Conservation (phyloP, 2,888 invertebrate species). For the Cephonodes hylas region DNA sequence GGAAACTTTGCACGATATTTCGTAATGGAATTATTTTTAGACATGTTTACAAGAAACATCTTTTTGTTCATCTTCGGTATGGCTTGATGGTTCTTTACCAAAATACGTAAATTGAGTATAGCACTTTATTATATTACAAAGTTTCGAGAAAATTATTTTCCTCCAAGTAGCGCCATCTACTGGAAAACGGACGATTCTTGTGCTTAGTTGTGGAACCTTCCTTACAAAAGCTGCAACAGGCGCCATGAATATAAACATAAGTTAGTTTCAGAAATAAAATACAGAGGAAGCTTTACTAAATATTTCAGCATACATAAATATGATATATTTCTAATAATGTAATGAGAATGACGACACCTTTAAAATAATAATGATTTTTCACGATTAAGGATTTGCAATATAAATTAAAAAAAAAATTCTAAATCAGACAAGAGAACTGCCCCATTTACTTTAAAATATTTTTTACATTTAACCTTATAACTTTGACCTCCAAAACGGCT, state of each 20-base stretch:
- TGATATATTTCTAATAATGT: no score
- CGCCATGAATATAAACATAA: not conserved
- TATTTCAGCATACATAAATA: no score
- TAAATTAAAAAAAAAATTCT: not conserved
- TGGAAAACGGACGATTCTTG: not conserved
- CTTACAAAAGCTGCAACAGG: not conserved
- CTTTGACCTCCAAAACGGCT: constrained; percentile 24
- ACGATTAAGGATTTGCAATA: no score
- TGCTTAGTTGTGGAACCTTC: not conserved
- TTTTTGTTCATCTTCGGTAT: no score
- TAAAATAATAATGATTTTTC: no score
- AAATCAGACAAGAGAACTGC: not conserved
- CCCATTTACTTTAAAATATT: not conserved
- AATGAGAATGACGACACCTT: no score
- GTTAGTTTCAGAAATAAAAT: not conserved
- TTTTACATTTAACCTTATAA: not conserved
- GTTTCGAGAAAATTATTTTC: not conserved
- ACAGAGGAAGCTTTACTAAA: no score
- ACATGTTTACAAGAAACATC: no score
- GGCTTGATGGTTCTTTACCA: no score
- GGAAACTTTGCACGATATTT: no score
- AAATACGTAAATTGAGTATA: no score
- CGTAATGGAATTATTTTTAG: no score
- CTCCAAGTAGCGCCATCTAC: not conserved
- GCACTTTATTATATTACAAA: not conserved